Evolutionary conservation across 1,140 invertebrate species (phyloP).

Genomic region (Drosophila dunni): DNA sequence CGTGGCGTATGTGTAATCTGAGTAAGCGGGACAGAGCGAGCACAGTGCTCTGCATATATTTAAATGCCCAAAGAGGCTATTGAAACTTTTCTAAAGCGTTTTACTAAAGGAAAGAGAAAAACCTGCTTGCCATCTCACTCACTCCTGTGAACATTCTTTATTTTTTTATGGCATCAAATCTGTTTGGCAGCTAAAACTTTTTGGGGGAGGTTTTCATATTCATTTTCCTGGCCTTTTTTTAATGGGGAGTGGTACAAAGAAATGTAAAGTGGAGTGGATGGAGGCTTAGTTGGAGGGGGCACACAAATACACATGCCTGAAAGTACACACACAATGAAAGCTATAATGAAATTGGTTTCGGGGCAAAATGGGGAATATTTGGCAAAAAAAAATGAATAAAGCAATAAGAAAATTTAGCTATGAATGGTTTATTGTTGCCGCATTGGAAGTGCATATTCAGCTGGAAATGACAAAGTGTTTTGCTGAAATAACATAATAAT

Average conservation of each 20-base stretch:
- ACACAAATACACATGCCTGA: constrained; percentile 15
- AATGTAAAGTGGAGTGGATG: not conserved
- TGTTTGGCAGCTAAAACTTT: constrained; percentile 27
- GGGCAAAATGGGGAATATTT: not conserved
- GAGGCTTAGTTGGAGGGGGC: not conserved
- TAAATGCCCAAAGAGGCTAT: constrained; percentile 41
- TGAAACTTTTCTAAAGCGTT: constrained; percentile 8
- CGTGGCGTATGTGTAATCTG: constrained; percentile 7
- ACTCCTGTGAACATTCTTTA: not conserved
- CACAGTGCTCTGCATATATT: constrained; percentile 58
- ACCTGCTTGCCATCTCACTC: constrained; percentile 28
- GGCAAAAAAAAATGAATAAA: not conserved
- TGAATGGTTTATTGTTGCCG: constrained; percentile 8
- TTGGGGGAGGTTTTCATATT: constrained; percentile 29
- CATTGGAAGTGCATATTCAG: constrained; percentile 2
- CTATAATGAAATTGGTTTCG: constrained; percentile 27
- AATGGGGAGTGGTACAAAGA: constrained; percentile 19
- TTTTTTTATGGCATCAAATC: constrained; percentile 33
- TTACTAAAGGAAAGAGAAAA: not conserved
- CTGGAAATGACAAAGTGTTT: not conserved
- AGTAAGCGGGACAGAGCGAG: not conserved
- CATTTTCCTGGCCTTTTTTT: not conserved
- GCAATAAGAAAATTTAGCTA: constrained; percentile 12
- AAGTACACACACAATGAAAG: constrained; percentile 27
- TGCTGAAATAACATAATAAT: not conserved